Evolutionary conservation across 2,113 vertebrate genomes (phyloP).

Genomic region (Nothoprocta perdicaria): DNA sequence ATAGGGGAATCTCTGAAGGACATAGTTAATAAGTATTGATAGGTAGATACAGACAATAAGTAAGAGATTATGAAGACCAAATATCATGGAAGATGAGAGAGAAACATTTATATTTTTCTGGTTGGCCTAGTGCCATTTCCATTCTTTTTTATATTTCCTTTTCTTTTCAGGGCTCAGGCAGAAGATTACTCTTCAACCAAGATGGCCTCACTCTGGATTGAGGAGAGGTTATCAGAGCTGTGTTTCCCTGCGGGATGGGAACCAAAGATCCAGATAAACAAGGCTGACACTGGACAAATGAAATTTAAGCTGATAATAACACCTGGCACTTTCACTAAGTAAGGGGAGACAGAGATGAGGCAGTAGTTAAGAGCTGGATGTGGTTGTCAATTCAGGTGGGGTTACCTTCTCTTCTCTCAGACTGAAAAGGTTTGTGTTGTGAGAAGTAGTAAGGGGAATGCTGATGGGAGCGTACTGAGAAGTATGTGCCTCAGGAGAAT

Average conservation of each 20-base stretch:
- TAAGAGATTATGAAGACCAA: rapidly evolving
- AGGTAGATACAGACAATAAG: background rate
- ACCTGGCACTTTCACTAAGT: background rate
- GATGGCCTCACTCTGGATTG: background rate
- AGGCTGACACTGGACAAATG: background rate
- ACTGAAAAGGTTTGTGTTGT: rapidly evolving
- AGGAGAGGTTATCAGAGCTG: background rate
- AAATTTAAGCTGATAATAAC: background rate
- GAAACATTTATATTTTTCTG: background rate
- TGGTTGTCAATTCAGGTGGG: background rate
- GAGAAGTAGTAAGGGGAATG: background rate
- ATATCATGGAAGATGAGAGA: background rate
- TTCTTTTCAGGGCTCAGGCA: background rate
- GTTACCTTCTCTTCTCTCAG: background rate
- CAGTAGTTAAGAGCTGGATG: background rate
- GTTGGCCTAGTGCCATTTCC: background rate
- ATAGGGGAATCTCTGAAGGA: background rate
- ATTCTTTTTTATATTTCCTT: background rate
- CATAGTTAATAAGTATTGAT: background rate
- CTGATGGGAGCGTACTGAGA: background rate
- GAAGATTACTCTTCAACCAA: background rate
- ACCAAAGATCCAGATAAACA: background rate
- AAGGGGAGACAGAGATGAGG: background rate
- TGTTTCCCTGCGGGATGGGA: background rate
- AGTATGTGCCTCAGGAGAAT: background rate